Base-by-base conservation (phyloP, 2,888 invertebrate species). In the Geophilus truncorum region DNA sequence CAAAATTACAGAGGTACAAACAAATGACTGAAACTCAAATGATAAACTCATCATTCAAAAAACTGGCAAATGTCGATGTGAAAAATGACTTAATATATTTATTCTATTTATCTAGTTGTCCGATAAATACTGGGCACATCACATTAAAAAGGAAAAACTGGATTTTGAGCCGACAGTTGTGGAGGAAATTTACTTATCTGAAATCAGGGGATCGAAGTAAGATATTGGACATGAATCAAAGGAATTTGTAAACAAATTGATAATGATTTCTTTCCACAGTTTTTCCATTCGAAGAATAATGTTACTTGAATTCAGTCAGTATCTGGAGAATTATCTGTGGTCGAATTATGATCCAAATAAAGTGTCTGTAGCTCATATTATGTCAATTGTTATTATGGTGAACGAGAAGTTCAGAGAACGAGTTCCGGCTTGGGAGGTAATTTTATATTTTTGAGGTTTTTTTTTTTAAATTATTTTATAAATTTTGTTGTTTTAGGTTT, bases 341-440 rank as follows among this genome's bases (percentile, higher is more conserved):
- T 97, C 97, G 0, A 95, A 98, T 88, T 99, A 95, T 87, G 89
- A 90, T 80, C 90, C 92, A 0, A 91, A 91, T n/a, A 88, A 89
- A 83, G 92, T 95, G 0, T 90, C 93, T 1, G 91, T 93, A 84
- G 92, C 93, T n/a, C 97, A 98, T 87, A 91, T 97, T 85, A 92
- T 99, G 92, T 97, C 98, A 0, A 96, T 99, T 83, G 94, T 97
- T n/a, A 93, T 95, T 0, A 96, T 99, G 95, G 92, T 98, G 76
- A 99, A 99, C 89, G 98, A 99, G 87, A 99, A 99, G 87, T 97
- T 97, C 86, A 90, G 98, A 0, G 99, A 99, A 88, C 90, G 98
- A 80, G 97, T 98, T 9, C 95, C 94, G 82, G 96, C 97, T 3
- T 99, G 98, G 98, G 92, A 94, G 89, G 93, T 94, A 84, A 85